A percentile compares a stretch with the other conserved stretches of the same genome.
Evolutionary conservation across 2,888 invertebrate genomes (phyloP).

Genomic region (Andrena camellia): DNA sequence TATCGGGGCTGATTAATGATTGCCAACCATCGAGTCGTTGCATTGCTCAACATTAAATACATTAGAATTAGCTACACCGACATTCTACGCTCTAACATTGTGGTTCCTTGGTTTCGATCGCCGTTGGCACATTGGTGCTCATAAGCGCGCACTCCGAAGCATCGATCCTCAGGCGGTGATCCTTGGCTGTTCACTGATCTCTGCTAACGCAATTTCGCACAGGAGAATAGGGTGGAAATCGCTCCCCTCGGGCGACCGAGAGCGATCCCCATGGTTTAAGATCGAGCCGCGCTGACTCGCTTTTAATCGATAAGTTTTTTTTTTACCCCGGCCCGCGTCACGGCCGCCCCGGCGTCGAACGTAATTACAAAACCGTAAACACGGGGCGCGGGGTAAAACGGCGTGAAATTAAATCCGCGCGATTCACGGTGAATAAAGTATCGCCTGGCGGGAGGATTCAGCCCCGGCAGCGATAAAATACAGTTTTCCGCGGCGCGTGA

Average conservation of each 20-base stretch:
- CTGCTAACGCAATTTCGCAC: background rate
- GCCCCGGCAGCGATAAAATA: constrained; percentile 48
- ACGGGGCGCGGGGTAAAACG: constrained; percentile 60
- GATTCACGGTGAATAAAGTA: constrained; percentile 72
- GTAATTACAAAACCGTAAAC: constrained; percentile 72
- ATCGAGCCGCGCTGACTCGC: constrained; percentile 16
- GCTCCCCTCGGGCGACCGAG: background rate
- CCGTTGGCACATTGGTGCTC: too few relatives aligned
- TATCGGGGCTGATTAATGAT: constrained; percentile 9
- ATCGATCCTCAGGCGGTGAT: too few relatives aligned
- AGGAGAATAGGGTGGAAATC: background rate
- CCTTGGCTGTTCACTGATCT: too few relatives aligned
- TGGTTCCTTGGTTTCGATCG: too few relatives aligned
- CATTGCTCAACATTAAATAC: background rate
- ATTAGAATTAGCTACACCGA: background rate
- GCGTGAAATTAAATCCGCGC: constrained; percentile 73
- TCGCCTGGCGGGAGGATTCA: constrained; percentile 59
- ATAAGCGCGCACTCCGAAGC: too few relatives aligned
- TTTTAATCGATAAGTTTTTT: constrained; percentile 61
- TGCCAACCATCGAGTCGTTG: background rate
- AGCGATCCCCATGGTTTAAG: constrained; percentile 1
- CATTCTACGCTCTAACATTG: too few relatives aligned
- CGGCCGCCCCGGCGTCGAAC: constrained; percentile 47
- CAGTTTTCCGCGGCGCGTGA: constrained; percentile 39
- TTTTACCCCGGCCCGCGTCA: constrained; percentile 1